Conservation (phyloP, 2,797 vertebrate genomes). For the Pantherophis alleghaniensis region DNA sequence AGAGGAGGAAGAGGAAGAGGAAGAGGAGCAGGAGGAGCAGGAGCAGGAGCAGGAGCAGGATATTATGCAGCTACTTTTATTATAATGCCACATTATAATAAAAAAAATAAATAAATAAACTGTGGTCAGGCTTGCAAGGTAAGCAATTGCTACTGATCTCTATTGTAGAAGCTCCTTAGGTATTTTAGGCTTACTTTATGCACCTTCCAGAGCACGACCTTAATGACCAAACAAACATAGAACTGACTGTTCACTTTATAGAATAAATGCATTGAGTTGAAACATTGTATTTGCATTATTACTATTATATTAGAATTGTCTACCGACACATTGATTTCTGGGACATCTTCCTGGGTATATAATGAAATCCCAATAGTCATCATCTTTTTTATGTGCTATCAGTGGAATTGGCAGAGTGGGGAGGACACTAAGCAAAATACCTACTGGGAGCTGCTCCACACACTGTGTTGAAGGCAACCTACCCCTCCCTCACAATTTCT, state of each 20-base stretch:
- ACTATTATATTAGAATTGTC: background rate
- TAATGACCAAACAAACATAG: background rate
- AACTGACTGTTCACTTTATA: background rate
- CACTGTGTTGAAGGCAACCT: background rate
- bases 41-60: background rate
- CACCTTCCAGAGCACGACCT: background rate
- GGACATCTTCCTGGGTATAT: background rate
- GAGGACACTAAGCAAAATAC: background rate
- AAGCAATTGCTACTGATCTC: background rate
- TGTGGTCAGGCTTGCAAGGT: background rate
- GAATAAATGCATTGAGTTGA: background rate
- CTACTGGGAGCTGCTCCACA: background rate
- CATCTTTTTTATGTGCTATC: background rate
- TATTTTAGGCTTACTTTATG: background rate
- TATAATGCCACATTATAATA: background rate
- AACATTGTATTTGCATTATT: background rate
- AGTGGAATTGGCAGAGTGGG: background rate
- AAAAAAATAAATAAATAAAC: too few relatives aligned
- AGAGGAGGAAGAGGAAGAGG: too few relatives aligned
- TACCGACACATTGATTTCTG: background rate
- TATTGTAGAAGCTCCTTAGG: background rate
- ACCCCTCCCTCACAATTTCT: background rate
- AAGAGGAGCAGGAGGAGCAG: too few relatives aligned
- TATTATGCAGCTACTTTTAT: background rate
- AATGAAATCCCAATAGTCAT: background rate